Percentiles rank a stretch among this genome's conserved stretches.
phyloP scores from a whole-genome alignment of 2,113 vertebrate genomes.

The Alexandromys fortis region DNA sequence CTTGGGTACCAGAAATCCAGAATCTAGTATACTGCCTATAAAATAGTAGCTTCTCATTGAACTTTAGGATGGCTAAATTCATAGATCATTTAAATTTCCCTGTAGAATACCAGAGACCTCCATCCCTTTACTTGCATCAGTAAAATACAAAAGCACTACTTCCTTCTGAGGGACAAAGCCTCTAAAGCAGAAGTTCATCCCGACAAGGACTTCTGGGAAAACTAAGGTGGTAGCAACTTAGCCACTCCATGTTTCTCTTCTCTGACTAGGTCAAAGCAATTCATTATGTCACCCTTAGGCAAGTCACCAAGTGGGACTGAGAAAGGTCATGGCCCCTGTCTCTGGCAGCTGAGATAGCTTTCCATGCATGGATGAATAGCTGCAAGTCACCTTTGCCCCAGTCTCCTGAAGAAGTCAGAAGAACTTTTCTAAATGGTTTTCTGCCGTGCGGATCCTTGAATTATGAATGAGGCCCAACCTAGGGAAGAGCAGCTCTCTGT shows the following conservation, averaged over 20 bases:
- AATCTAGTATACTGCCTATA: not conserved
- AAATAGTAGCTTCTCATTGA: not conserved
- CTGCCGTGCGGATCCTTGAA: slow-evolving; percentile 71
- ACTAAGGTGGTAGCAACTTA: slow-evolving; percentile 32
- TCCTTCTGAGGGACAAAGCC: slow-evolving; percentile 33
- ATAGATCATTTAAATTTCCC: not conserved
- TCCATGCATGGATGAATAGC: slow-evolving; percentile 49
- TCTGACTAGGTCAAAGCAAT: not conserved
- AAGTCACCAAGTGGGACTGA: not conserved
- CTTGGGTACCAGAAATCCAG: not conserved
- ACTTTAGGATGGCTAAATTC: not conserved
- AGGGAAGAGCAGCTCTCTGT: slow-evolving; percentile 79
- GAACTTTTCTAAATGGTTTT: slow-evolving; percentile 67
- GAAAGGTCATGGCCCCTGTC: not conserved
- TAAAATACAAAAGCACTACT: not conserved
- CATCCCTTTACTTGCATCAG: not conserved
- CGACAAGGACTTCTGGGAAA: not conserved
- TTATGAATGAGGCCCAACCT: slow-evolving; percentile 78
- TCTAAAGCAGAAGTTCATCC: not conserved
- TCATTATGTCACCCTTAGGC: slow-evolving; percentile 54
- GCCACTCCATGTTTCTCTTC: slow-evolving; percentile 34
- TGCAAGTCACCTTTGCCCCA: slow-evolving; percentile 51
- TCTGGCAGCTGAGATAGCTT: slow-evolving; percentile 46
- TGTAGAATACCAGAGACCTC: not conserved
- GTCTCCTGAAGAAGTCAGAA: slow-evolving; percentile 71